phyloP scores from a whole-genome alignment of 2,888 invertebrate species.

The Andrena hattorfiana region DNA sequence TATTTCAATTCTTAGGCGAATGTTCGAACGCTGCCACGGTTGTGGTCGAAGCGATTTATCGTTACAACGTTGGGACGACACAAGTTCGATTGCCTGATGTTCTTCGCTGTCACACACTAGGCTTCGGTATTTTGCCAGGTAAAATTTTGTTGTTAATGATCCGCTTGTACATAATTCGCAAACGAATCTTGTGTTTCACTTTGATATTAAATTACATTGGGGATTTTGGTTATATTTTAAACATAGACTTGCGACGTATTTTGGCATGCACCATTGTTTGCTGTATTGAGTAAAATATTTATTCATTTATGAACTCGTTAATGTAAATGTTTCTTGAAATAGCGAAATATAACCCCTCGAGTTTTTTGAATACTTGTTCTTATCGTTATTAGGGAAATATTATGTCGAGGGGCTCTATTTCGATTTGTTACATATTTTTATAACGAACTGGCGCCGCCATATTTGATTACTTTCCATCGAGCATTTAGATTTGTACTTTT shows the following conservation, averaged over 20 bases:
- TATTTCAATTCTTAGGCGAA: neutral
- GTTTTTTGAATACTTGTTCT: neutral
- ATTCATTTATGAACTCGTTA: neutral
- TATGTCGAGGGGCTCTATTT: neutral
- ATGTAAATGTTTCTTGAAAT: neutral
- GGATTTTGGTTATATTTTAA: neutral
- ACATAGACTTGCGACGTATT: neutral
- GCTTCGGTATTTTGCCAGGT: neutral
- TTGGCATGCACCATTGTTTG: neutral
- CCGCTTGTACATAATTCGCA: neutral
- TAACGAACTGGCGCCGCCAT: neutral
- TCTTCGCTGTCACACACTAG: neutral
- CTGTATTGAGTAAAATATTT: neutral
- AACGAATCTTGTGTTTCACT: neutral
- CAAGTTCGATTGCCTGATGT: slow-evolving; percentile 32
- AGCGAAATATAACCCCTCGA: neutral
- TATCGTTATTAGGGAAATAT: slow-evolving; percentile 1
- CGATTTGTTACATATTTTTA: neutral
- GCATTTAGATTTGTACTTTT: neutral
- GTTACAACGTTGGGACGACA: slow-evolving; percentile 30
- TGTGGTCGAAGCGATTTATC: slow-evolving; percentile 38
- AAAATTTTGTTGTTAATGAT: neutral
- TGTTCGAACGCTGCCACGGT: neutral
- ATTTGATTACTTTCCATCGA: neutral
- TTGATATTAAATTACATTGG: neutral